These are phyloP conservation scores for Perizoma flavofasciatum DNA, from an alignment of 2,888 invertebrate genomes.

Conservation along the genomic window DNA sequence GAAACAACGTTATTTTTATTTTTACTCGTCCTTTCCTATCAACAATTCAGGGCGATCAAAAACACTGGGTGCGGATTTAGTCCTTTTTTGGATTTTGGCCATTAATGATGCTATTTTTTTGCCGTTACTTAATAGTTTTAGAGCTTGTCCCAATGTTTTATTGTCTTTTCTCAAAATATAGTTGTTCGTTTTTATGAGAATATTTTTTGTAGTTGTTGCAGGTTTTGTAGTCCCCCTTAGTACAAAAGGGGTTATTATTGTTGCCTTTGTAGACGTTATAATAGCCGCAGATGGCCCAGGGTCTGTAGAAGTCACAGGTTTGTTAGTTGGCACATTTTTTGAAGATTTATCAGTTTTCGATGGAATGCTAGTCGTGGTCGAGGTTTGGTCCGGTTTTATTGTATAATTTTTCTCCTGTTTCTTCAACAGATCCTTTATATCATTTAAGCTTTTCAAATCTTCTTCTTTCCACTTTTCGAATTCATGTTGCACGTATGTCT, in stretches of 20 bases:
- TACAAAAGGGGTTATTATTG: constrained; percentile 19
- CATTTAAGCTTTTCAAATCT: constrained; percentile 37
- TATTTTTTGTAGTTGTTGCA: not conserved
- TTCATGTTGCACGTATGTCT: constrained; percentile 39
- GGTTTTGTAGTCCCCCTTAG: constrained; percentile 10
- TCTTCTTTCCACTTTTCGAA: constrained; percentile 47
- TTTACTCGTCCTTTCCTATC: constrained; percentile 21
- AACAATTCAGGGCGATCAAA: constrained; percentile 7
- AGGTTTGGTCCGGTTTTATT: not conserved
- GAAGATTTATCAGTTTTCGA: constrained; percentile 5
- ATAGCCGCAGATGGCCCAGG: constrained; percentile 8
- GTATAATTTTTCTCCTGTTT: not conserved
- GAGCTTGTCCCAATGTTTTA: constrained; percentile 45
- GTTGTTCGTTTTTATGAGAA: constrained; percentile 16
- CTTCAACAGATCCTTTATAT: constrained; percentile 9
- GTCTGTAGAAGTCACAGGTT: constrained; percentile 5
- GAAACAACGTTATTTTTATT: constrained; percentile 48
- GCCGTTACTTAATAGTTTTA: constrained; percentile 51
- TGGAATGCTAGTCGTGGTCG: constrained; percentile 1
- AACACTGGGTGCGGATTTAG: constrained; percentile 8
- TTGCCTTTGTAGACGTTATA: constrained; percentile 14
- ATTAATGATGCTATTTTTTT: constrained; percentile 42
- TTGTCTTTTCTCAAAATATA: constrained; percentile 36
- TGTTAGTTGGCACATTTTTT: constrained; percentile 10
- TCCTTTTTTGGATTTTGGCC: constrained; percentile 32